These are phyloP conservation scores for Archocentrus centrarchus DNA, from an alignment of 2,113 vertebrate genomes.

Conservation along the genomic window DNA sequence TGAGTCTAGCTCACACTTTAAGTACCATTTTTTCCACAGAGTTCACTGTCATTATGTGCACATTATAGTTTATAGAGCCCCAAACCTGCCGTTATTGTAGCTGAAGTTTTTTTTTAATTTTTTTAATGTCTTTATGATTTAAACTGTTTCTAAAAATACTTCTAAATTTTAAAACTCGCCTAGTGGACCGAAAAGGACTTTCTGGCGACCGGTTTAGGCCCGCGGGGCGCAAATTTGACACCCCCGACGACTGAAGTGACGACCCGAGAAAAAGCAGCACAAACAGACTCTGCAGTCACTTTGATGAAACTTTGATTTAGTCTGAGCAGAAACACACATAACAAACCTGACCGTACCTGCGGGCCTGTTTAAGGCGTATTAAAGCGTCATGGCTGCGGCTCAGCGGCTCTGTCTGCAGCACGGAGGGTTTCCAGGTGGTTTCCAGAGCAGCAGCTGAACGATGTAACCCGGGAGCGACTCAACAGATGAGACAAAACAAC, in stretches of 20 bases:
- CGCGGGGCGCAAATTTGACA: not conserved
- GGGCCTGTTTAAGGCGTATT: not conserved
- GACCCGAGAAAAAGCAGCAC: not conserved
- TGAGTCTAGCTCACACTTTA: too few species aligned
- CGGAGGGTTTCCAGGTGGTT: not conserved
- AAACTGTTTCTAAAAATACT: not conserved
- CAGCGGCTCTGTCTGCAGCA: not conserved
- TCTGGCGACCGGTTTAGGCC: not conserved
- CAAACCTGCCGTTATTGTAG: too few species aligned
- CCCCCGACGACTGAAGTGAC: not conserved
- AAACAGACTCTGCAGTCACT: not conserved
- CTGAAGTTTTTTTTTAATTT: not conserved
- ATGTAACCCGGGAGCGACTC: not conserved
- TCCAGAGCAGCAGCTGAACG: not conserved
- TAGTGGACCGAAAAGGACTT: not conserved
- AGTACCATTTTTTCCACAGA: too few species aligned
- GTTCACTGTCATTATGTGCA: too few species aligned
- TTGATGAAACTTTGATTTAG: not conserved
- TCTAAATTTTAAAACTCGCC: not conserved
- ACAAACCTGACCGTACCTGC: conserved; percentile 3
- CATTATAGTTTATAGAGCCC: too few species aligned
- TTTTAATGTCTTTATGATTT: not conserved
- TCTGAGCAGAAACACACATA: not conserved
- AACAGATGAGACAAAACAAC: conserved; percentile 7
- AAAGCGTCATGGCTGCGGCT: not conserved